Percentiles rank a stretch among this genome's conserved stretches.
These are phyloP conservation scores for Aphrophora alni DNA, from an alignment of 2,888 invertebrate species.

Conservation along the genomic window DNA sequence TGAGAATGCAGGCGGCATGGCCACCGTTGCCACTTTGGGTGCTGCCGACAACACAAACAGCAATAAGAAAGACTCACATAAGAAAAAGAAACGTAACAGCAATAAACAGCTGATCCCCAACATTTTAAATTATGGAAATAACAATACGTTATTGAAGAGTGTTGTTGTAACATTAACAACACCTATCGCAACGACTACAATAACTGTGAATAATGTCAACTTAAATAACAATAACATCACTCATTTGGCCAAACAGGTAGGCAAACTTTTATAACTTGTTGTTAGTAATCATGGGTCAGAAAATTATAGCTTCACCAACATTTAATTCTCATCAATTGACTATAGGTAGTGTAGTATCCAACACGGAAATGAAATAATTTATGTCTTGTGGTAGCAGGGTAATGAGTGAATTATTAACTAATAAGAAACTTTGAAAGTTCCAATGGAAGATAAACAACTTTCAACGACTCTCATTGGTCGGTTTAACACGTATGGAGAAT, in stretches of 20 bases:
- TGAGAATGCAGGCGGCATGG: neutral
- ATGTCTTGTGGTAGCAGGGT: no score
- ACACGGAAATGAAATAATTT: no score
- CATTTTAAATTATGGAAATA: neutral
- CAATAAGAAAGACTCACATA: neutral
- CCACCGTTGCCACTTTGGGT: neutral
- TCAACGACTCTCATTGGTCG: no score
- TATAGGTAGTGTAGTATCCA: no score
- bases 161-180: conserved; percentile 49
- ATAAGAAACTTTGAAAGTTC: no score
- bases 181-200: conserved; percentile 49
- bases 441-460: no score
- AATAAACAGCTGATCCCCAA: neutral
- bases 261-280: no score
- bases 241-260: neutral
- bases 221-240: conserved; percentile 45
- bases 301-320: no score
- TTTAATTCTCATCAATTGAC: no score
- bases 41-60: conserved; percentile 7
- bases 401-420: no score
- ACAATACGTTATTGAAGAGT: neutral
- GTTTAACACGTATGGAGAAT: no score
- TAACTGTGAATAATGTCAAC: conserved; percentile 47
- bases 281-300: no score
- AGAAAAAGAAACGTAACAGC: neutral